Evolutionary conservation across 2,797 vertebrate genomes (phyloP), one percentile per base, ranked within the genome.

Genomic region (Tangara arthus): DNA sequence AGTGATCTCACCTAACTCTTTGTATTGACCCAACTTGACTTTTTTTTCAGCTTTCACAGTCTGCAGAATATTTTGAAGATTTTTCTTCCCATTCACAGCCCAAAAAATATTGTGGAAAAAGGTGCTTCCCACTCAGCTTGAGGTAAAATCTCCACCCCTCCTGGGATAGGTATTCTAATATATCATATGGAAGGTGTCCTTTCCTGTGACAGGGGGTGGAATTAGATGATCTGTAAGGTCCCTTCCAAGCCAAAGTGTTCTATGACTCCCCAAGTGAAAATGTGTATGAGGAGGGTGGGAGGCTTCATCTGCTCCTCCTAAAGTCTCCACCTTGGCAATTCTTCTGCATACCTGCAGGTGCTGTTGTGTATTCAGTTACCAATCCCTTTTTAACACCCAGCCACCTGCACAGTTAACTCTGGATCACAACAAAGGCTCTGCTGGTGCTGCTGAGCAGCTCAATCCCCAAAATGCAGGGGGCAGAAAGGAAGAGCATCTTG

Each of bases 1-100:
- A 70, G 13, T 9, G 3, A 21, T 46, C 23, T 28, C 27, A 35
- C 24, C 1, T 18, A 64, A 32, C 4, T 18, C 15, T 56, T 92
- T 21, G 5, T 16, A 30, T 17, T 4, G 8, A 66, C n/a, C 2
- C 19, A n/a, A 4, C 3, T 20, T 46, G 2, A 12, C 15, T 49
- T 50, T 57, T 65, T 55, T 82, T 59, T 14, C 17, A 21, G 2
- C 4, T 18, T 57, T 91, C 81, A 35, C 15, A 23, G 14, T 46
- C 47, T 46, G 24, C 15, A 76, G 23, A 65, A 64, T 55, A 60
- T 9, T 12, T 42, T 35, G 11, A 76, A 34, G 9, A 23, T 89
- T 91, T 91, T 82, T 52, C 11, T 34, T 32, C 61, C 32, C 42
- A 17, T 79, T 60, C 1, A 6, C 46, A 81, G 9, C 35, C 34